Base-by-base conservation (phyloP, 92 coral and sea anemone genomes). In the Porites cylindrica region DNA sequence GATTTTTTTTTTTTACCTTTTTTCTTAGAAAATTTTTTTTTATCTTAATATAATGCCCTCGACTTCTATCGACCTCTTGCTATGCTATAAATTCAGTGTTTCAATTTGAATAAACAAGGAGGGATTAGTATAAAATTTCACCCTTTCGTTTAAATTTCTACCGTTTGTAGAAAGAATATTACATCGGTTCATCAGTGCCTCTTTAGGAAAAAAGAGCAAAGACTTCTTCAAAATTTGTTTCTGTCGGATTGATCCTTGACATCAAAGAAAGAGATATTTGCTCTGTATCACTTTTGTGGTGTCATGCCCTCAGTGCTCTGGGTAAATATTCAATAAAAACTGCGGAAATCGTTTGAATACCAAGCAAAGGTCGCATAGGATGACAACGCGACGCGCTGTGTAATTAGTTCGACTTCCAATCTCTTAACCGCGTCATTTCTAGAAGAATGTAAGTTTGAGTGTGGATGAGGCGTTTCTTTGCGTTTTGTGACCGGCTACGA, bases 321-420 rank as follows among this genome's bases (percentile, higher is more conserved):
- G 74, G 87, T 83, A 74, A 83, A 83, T 66, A 83, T 83, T 83
- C 80, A 60, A 60, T 83, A 70, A 71, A 70, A 54, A 74, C 80
- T 61, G 73, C 87, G 87, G 87, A 83, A 83, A 75, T 81, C 70
- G 19, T 38, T 83, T 62, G 23, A 64, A 52, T 74, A 47, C 59
- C 20, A 63, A 50, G 17, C 65, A 56, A 73, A 83, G 71, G 82
- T 21, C 50, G 60, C 72, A 64, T 72, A 63, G 62, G 80, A 80
- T 66, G 64, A 51, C 50, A 65, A 80, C 10, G 66, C 76, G 87
- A 23, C 80, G 21, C 6, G 70, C 9, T 13, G 20, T 17, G 62
- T 20, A 51, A 62, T 64, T 61, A 56, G 70, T 38, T 3, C 47
- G 47, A 38, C 47, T 38, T 38, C 13, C 10, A 2, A 17, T 54